phyloP scores from a whole-genome alignment of 2,888 invertebrate genomes.

The Drosophila conformis region DNA sequence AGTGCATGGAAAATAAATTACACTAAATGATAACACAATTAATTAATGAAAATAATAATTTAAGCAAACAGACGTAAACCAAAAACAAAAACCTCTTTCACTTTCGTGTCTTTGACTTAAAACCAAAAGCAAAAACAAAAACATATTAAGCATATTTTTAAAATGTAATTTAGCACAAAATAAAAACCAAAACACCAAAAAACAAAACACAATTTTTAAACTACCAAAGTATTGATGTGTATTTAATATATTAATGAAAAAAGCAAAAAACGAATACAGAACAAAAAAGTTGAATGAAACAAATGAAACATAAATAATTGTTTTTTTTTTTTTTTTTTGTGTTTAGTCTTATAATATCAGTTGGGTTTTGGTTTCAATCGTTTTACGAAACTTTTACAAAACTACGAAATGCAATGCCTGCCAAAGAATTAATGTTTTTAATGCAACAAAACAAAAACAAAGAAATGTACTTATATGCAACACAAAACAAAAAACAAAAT shows the following conservation, averaged over 20 bases:
- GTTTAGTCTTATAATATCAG: constrained; percentile 26
- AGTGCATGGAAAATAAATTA: constrained; percentile 70
- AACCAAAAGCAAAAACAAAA: constrained; percentile 65
- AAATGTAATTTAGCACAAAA: constrained; percentile 79
- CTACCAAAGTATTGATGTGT: constrained; percentile 77
- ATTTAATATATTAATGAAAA: constrained; percentile 67
- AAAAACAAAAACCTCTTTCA: constrained; percentile 84
- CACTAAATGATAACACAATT: constrained; percentile 71
- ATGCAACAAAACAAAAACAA: constrained; percentile 62
- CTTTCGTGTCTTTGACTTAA: constrained; percentile 85
- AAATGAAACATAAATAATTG: constrained; percentile 46
- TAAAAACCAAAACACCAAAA: constrained; percentile 45
- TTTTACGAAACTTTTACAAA: constrained; percentile 79
- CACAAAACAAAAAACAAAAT: constrained; percentile 40
- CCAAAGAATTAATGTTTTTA: constrained; percentile 80
- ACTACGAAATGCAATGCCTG: constrained; percentile 83
- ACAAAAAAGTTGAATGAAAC: constrained; percentile 49
- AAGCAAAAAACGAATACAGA: constrained; percentile 42
- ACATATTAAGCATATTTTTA: constrained; percentile 75
- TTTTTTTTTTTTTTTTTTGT: constrained; percentile 21
- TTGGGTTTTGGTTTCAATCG: constrained; percentile 59
- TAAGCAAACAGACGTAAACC: constrained; percentile 72
- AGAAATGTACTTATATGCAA: constrained; percentile 66
- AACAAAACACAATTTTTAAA: constrained; percentile 64
- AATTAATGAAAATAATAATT: constrained; percentile 62